Evolutionary conservation across 92 coral and sea anemone species (phyloP), one percentile per base, ranked within the genome.

Genomic region (Porites divaricata): DNA sequence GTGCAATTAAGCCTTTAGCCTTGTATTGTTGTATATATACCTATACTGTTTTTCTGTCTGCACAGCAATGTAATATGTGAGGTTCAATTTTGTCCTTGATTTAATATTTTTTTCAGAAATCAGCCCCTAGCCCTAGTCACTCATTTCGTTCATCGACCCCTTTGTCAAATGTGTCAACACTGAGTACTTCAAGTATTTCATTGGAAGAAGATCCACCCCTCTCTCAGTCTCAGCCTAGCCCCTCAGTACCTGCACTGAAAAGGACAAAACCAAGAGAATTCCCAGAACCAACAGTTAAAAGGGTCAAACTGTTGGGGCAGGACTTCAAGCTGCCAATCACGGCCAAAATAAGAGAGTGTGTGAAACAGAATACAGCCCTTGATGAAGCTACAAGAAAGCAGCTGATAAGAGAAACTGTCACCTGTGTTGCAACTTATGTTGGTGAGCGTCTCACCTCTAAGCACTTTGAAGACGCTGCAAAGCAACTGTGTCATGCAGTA

Each of bases 401-500:
- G 84, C 57, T 79, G n/a, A 79, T 67, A 52, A 67, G 84, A 79
- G 67, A 63, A 15, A 21, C 67, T 77, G 81, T 77, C n/a, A 77
- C 81, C 67, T 77, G 81, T 63, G 16, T 77, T 12, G 51, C 20
- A 77, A 70, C 81, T 52, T 77, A 77, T 63, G 64, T 14, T 77
- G 71, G 81, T 77, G 71, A 77, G 13, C 9, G 54, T 14, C 0
- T 71, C 57, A 71, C 52, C 41, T 28, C 75, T 71, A 63, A 59
- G 67, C 20, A 71, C 75, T 52, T 8, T 41, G 63, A 58, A 52
- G 65, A 20, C 21, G 67, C 50, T 61, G 81, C 71, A 23, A 77
- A 77, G 70, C 67, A 56, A 63, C 41, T 57, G 24, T 77, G 67
- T 62, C 4, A 56, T 12, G 45, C 19, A 13, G 81, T 77, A 19